These are phyloP conservation scores for Amblyopsis hoosieri DNA, from an alignment of 2,797 vertebrate genomes.

Conservation along the genomic window DNA sequence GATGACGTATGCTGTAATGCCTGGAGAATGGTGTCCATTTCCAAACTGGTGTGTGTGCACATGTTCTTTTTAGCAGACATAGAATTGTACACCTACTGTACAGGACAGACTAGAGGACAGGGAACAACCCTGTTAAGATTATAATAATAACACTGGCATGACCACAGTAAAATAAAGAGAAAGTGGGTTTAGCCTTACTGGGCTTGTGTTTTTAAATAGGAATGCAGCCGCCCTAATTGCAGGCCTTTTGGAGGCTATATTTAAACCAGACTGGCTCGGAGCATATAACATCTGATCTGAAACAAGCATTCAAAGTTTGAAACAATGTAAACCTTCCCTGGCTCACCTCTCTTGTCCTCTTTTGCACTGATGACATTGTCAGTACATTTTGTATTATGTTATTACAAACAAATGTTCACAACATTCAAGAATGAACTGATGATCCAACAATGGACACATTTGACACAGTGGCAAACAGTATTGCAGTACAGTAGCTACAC, in stretches of 20 bases:
- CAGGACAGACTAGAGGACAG: background rate
- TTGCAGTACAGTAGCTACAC: slow-evolving; percentile 20
- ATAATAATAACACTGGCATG: slow-evolving; percentile 16
- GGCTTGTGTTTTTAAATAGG: slow-evolving; percentile 50
- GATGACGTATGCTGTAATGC: background rate
- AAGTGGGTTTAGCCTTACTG: slow-evolving; percentile 18
- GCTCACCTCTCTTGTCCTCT: background rate
- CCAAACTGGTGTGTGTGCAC: background rate
- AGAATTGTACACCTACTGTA: background rate
- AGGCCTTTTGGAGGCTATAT: slow-evolving; percentile 55
- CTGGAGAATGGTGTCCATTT: background rate
- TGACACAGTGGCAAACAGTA: slow-evolving; percentile 41
- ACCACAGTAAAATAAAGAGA: slow-evolving; percentile 16
- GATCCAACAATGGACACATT: slow-evolving; percentile 42
- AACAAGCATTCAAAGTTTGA: slow-evolving; percentile 31
- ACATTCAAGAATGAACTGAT: slow-evolving; percentile 18
- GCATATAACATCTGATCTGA: slow-evolving; percentile 32
- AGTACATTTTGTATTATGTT: background rate
- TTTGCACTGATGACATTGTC: background rate
- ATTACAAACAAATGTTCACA: slow-evolving; percentile 1
- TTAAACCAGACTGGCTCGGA: slow-evolving; percentile 54
- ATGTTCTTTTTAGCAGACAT: slow-evolving; percentile 1
- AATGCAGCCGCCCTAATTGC: slow-evolving; percentile 48
- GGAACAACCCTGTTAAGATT: slow-evolving; percentile 17
- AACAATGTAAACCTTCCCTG: slow-evolving; percentile 22